phyloP scores from a whole-genome alignment of 2,797 vertebrate species.

The Sebastolobus alascanus region DNA sequence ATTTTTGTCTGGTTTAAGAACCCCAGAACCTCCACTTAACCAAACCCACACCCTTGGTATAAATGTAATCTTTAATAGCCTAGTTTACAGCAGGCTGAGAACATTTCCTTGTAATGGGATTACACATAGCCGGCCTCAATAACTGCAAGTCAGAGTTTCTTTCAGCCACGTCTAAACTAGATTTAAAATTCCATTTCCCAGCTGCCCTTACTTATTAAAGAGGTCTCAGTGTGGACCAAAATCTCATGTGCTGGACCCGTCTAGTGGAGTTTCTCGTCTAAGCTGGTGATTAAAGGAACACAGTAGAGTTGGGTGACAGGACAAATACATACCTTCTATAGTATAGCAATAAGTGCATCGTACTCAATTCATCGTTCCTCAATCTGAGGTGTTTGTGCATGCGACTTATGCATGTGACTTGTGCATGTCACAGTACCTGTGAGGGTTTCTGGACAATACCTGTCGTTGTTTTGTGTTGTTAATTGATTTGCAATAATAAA shows the following conservation, averaged over 20 bases:
- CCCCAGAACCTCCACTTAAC: too few relatives aligned
- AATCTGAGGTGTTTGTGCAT: slow-evolving; percentile 1
- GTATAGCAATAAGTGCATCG: background rate
- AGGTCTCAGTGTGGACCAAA: background rate
- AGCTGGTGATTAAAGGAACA: background rate
- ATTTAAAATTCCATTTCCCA: background rate
- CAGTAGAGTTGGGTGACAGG: too few relatives aligned
- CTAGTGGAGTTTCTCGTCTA: too few relatives aligned
- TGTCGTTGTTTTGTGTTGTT: too few relatives aligned
- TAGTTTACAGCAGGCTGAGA: background rate
- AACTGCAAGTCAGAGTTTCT: background rate
- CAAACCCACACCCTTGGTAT: background rate
- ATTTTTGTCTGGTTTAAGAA: background rate
- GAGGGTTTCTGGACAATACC: too few relatives aligned
- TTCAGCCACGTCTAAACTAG: background rate
- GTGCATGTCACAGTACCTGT: background rate
- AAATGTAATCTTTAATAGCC: background rate
- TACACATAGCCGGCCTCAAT: background rate
- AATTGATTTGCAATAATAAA: too few relatives aligned
- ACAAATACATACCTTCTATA: background rate
- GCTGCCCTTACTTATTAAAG: background rate
- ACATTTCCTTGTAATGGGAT: background rate
- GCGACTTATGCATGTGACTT: background rate
- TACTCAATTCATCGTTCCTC: slow-evolving; percentile 1
- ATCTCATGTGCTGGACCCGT: too few relatives aligned